Base-by-base conservation (phyloP, 92 coral and sea anemone genomes). In the Epizoanthus ramosus region DNA sequence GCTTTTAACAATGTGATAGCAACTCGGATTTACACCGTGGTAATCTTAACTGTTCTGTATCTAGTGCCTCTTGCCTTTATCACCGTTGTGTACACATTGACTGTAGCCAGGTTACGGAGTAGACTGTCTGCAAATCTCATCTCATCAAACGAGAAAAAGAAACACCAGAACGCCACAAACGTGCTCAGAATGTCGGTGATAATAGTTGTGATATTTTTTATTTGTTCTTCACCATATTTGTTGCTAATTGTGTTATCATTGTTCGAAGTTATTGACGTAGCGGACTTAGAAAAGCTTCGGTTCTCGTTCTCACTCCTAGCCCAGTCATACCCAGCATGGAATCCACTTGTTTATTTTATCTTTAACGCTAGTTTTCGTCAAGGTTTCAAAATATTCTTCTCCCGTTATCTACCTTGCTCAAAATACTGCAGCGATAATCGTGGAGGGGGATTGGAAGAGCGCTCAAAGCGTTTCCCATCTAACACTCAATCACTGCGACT, bases 111-210 rank as follows among this genome's bases (percentile, higher is more conserved):
- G 14, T 47, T 47, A 47, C 54, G 54, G 15, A 47, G 54, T 47
- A 15, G 15, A 47, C 13, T 47, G 54, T 47, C 54, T 47, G 54
- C 15, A 47, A 12, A 47, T 47, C 54, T 47, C 15, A 2, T 2
- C 13, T 8, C 54, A 47, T 8, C 54, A 47, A 47, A 47, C 54
- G 10, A 47, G 15, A 47, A 50, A 6, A 50, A 50, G 54, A 50
- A 50, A 12, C 15, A 50, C 13, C 54, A 50, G 54, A 50, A 50
- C 3, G 54, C 54, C 2, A 1, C 54, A 66, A 86, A 80, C 74
- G 64, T 86, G 52, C 67, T 86, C 16, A 80, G 66, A 70, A 71
- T 86, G 85, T 75, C 89, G 15, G 80, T 86, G 41, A 72, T 84
- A 6, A 53, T 86, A 21, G 85, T 86, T 14, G 56, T 80, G 54